These are phyloP conservation scores for rat (Rattus norvegicus) DNA, from an alignment of 2,113 vertebrate genomes.

Conservation along the genomic window GRCr8 NC_086029.1:42259001-42259500, in stretches of 20 bases:
- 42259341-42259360: neutral
- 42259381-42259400: neutral
- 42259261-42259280: neutral
- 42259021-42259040: slow-evolving; percentile 32
- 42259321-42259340: neutral
- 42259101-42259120: neutral
- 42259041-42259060: neutral
- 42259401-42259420: neutral
- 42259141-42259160: slow-evolving; percentile 12
- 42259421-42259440: neutral
- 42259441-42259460: neutral
- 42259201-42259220: neutral
- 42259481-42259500: neutral
- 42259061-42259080: neutral
- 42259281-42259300: slow-evolving; percentile 39
- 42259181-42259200: slow-evolving; percentile 7
- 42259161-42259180: neutral
- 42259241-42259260: neutral
- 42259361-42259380: neutral
- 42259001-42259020: neutral
- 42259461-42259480: neutral
- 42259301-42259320: slow-evolving; percentile 33
- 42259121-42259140: neutral
- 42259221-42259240: neutral
- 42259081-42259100: slow-evolving; percentile 7